phyloP scores from a whole-genome alignment of 2,888 invertebrate species.

The Hydrotaea cyrtoneurina region DNA sequence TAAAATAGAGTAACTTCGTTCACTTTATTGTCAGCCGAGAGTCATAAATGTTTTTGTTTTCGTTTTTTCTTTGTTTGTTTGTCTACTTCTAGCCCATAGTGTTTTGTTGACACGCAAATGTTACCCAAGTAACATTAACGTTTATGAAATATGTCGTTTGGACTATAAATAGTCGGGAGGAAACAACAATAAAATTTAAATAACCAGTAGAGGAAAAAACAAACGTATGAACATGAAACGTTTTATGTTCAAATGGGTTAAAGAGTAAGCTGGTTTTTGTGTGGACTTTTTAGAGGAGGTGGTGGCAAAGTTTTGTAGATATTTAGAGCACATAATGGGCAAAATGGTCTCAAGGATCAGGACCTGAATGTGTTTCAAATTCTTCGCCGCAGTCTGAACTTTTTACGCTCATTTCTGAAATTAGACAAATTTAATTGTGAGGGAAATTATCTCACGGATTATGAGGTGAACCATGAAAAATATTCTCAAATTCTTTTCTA shows the following conservation, averaged over 20 bases:
- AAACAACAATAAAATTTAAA: background rate
- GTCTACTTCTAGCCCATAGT: slow-evolving; percentile 22
- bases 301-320: too few species aligned
- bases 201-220: too few species aligned
- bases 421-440: too few species aligned
- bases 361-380: too few species aligned
- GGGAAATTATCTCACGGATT: background rate
- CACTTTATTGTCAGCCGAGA: slow-evolving; percentile 41
- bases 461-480: background rate
- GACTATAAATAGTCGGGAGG: background rate
- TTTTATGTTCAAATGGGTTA: slow-evolving; percentile 26
- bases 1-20: background rate
- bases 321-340: too few species aligned
- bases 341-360: too few species aligned
- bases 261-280: background rate
- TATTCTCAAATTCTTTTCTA: background rate
- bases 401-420: too few species aligned
- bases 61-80: slow-evolving; percentile 16
- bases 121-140: slow-evolving; percentile 11
- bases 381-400: too few species aligned
- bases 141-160: slow-evolving; percentile 19
- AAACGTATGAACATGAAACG: slow-evolving; percentile 7
- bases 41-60: background rate
- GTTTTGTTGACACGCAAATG: slow-evolving; percentile 57
- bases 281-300: too few species aligned